phyloP scores from a whole-genome alignment of 2,797 vertebrate species.

The Streptopelia turtur region DNA sequence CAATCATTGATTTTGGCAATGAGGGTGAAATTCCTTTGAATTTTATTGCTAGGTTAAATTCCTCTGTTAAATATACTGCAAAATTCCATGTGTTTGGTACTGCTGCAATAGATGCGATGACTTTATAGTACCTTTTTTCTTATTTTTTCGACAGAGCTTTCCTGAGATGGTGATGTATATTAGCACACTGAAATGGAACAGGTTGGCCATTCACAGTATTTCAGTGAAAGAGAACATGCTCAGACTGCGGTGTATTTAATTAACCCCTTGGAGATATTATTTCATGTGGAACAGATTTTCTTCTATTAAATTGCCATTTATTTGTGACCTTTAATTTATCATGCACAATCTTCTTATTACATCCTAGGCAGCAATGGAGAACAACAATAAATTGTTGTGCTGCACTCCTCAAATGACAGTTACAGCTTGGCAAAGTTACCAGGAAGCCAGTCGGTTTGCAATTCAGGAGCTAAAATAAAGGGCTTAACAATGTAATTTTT shows the following conservation, averaged over 20 bases:
- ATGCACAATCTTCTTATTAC: background rate
- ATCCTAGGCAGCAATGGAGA: background rate
- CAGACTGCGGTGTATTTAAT: conserved; percentile 44
- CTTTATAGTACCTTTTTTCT: background rate
- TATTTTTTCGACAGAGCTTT: background rate
- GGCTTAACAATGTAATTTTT: background rate
- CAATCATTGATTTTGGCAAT: background rate
- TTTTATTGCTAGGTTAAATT: background rate
- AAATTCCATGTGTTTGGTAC: background rate
- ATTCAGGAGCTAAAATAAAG: conserved; percentile 33
- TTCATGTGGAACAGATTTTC: background rate
- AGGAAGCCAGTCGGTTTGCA: background rate
- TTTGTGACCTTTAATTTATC: conserved; percentile 37
- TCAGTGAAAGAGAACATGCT: conserved; percentile 3
- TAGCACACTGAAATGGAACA: background rate
- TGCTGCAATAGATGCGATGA: background rate
- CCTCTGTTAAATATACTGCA: background rate
- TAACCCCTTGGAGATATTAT: conserved; percentile 6
- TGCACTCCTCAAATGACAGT: conserved; percentile 26
- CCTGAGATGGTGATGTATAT: background rate
- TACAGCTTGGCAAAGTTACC: conserved; percentile 10
- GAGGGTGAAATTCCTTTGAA: background rate
- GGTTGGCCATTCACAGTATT: background rate
- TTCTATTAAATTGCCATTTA: conserved; percentile 31
- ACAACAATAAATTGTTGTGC: background rate